Percentiles rank a stretch among this genome's conserved stretches.
These are phyloP conservation scores for Monopterus albus DNA, from an alignment of 2,113 vertebrate genomes.

Conservation along the genomic window DNA sequence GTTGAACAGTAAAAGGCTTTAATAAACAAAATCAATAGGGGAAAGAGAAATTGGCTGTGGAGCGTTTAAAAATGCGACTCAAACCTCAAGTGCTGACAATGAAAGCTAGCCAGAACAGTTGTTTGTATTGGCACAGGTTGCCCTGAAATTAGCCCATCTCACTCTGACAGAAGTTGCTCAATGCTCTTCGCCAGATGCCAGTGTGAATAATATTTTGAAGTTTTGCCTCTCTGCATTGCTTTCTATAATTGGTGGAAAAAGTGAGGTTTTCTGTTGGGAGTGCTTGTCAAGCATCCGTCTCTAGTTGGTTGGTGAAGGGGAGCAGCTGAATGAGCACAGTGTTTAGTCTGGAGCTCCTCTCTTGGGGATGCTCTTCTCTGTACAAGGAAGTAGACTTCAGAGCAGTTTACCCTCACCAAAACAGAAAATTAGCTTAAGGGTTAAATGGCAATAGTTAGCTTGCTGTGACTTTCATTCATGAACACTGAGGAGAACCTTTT, in stretches of 20 bases:
- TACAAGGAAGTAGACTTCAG: constrained; percentile 83
- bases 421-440: constrained; percentile 40
- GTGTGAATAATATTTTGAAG: constrained; percentile 85
- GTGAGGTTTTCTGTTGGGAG: constrained; percentile 84
- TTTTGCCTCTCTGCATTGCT: constrained; percentile 64
- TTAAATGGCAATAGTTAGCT: constrained; percentile 33
- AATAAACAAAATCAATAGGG: constrained; percentile 74
- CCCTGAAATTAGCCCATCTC: constrained; percentile 88
- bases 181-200: constrained; percentile 76
- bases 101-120: constrained; percentile 86
- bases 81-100: constrained; percentile 86
- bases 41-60: constrained; percentile 76
- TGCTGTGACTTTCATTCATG: constrained; percentile 25
- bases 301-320: constrained; percentile 89
- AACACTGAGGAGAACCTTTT: constrained; percentile 11
- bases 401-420: constrained; percentile 55
- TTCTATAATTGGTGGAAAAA: constrained; percentile 90
- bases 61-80: constrained; percentile 69
- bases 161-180: constrained; percentile 84
- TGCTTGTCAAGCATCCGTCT: constrained; percentile 84
- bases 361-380: constrained; percentile 86
- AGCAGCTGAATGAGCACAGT: constrained; percentile 90
- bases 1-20: constrained; percentile 63
- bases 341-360: constrained; percentile 95
- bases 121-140: constrained; percentile 88